These are phyloP conservation scores for Cephalopholis sonnerati DNA, from an alignment of 2,113 vertebrate genomes.

Conservation along the genomic window DNA sequence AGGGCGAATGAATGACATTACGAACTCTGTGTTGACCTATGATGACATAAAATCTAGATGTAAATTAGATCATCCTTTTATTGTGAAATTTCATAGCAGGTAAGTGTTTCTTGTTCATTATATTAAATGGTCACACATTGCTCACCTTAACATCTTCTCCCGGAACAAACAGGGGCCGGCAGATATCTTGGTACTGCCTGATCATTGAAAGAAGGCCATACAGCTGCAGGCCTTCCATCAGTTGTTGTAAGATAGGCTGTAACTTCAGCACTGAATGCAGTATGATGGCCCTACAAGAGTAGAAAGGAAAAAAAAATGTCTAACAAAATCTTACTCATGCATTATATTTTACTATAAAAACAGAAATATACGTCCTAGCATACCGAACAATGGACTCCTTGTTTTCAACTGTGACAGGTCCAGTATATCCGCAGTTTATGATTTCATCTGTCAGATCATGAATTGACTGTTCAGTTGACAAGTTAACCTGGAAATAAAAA, in stretches of 20 bases:
- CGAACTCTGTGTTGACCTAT: background rate
- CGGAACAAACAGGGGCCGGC: constrained; percentile 20
- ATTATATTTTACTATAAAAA: no score
- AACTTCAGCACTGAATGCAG: constrained; percentile 8
- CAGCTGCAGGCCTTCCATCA: constrained; percentile 11
- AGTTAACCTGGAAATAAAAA: no score
- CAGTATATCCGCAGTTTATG: no score
- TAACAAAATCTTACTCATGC: background rate
- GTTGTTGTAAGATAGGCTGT: constrained; percentile 3
- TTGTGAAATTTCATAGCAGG: background rate
- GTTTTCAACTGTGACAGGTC: no score
- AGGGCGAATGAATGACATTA: background rate
- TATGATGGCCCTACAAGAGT: background rate
- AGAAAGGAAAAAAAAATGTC: background rate
- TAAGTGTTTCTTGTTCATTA: background rate
- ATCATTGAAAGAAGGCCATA: constrained; percentile 7
- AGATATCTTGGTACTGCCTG: background rate
- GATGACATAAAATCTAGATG: background rate
- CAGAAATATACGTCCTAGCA: no score
- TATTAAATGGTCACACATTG: background rate
- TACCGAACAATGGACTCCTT: no score
- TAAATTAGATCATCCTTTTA: background rate
- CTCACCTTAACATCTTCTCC: constrained; percentile 7
- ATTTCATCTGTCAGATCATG: no score
- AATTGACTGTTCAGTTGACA: no score